Evolutionary conservation across 2,797 vertebrate genomes (phyloP).

Genomic region (Fistularia commersonii): DNA sequence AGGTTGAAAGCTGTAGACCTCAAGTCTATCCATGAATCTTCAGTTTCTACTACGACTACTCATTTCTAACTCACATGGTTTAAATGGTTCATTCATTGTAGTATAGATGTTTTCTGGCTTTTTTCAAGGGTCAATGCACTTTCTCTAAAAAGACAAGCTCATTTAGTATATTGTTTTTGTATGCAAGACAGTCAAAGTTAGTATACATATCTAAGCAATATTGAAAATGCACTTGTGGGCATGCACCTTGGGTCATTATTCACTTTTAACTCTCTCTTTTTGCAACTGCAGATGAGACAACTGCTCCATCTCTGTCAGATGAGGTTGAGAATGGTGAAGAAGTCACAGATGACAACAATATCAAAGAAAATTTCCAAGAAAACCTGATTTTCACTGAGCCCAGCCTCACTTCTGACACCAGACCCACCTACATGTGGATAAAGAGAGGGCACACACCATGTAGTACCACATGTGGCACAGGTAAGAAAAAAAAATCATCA

Average conservation of each 20-base stretch:
- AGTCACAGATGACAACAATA: slow-evolving; percentile 35
- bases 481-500: slow-evolving; percentile 40
- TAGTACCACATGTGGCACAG: slow-evolving; percentile 70
- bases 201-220: no score
- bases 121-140: no score
- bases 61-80: no score
- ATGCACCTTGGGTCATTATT: not conserved
- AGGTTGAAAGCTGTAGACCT: no score
- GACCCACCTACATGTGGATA: slow-evolving; percentile 57
- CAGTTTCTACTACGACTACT: no score
- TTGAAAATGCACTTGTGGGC: no score
- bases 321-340: slow-evolving; percentile 13
- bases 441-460: slow-evolving; percentile 48
- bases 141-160: no score
- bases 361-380: slow-evolving; percentile 30
- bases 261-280: not conserved
- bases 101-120: no score
- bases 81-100: no score
- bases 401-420: slow-evolving; percentile 18
- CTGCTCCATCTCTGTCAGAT: slow-evolving; percentile 10
- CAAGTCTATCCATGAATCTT: no score
- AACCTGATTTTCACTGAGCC: slow-evolving; percentile 44
- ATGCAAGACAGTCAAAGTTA: no score
- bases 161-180: no score
- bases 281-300: slow-evolving; percentile 29